Evolutionary conservation across 1,140 invertebrate species (phyloP), one percentile per base, ranked within the genome.

Genomic region (Cecropterus lyciades): DNA sequence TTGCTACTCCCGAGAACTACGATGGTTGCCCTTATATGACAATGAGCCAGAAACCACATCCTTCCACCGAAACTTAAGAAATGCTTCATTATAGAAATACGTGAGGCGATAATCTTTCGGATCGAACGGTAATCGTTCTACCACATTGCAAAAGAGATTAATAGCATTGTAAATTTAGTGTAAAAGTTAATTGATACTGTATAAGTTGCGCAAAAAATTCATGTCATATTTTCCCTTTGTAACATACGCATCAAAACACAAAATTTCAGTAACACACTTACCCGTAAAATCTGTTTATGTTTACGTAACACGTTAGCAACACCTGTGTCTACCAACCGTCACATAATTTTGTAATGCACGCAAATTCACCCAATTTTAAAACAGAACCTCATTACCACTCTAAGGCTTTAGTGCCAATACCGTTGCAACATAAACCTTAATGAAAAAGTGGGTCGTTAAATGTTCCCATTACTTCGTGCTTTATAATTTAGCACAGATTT

Each of bases 251-350:
- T 30, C 45, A 49, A 40, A 52, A 51, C 24, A 63, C 46, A 27
- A 42, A 40, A 48, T 24, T 27, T 43, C 48, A 40, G 60, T 27
- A 45, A 59, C 57, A 59, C 46, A 59, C 46, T 59, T 37, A 17
- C n/a, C 45, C 46, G 67, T 69, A 69, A 69, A 69, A 65, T 65
- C 33, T 65, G 43, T 65, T 65, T 59, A 69, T 60, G 62, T 65
- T 65, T 65, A 65, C 63, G 62, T 65, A 48, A 51, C 51, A 59
- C 59, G 51, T 48, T 52, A 16, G 14, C 53, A 55, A 52, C 67
- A 69, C 62, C 67, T 65, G 67, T 51, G 33, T 45, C 59, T 30
- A 7, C 37, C 37, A 27, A 65, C 65, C 45, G 52, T n/a, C 20
- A 56, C 42, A 51, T 42, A 63, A 63, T 48, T 46, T 56, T 48